Conservation (phyloP, 2,113 vertebrate genomes). For the Ellobius talpinus region DNA sequence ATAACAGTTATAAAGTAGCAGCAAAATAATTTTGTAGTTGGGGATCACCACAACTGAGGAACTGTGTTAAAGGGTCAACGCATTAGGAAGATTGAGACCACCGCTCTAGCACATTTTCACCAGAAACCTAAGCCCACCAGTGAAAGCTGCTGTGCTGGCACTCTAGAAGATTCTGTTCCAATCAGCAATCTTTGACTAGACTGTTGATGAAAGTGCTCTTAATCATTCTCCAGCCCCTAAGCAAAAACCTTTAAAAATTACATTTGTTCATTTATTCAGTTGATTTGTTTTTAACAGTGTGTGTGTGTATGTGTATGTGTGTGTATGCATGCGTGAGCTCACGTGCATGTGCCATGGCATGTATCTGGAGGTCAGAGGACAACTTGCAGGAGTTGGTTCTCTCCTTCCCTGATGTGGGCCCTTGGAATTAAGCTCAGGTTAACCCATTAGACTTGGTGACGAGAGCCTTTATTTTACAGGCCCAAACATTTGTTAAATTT, state of each 20-base stretch:
- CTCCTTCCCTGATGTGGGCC: neutral
- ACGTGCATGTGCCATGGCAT: neutral
- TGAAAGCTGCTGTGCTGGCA: neutral
- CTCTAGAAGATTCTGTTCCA: neutral
- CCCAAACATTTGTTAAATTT: neutral
- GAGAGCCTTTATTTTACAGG: neutral
- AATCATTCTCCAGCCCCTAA: neutral
- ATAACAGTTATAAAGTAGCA: neutral
- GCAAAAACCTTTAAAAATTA: neutral
- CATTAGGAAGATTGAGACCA: neutral
- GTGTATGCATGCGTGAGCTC: neutral
- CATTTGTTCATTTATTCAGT: neutral
- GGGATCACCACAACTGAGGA: neutral
- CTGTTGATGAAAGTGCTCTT: slow-evolving; percentile 22
- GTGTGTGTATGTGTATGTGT: neutral
- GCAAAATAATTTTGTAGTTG: neutral
- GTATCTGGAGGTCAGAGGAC: neutral
- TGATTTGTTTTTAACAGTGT: neutral
- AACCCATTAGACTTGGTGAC: neutral
- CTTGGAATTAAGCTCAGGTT: neutral
- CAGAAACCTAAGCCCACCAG: neutral
- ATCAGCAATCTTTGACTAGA: slow-evolving; percentile 49
- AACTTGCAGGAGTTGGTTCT: neutral
- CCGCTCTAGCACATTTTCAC: neutral
- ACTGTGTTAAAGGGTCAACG: neutral